Evolutionary conservation across 2,888 invertebrate genomes (phyloP), one percentile per base, ranked within the genome.

Genomic region (Laothoe populi): DNA sequence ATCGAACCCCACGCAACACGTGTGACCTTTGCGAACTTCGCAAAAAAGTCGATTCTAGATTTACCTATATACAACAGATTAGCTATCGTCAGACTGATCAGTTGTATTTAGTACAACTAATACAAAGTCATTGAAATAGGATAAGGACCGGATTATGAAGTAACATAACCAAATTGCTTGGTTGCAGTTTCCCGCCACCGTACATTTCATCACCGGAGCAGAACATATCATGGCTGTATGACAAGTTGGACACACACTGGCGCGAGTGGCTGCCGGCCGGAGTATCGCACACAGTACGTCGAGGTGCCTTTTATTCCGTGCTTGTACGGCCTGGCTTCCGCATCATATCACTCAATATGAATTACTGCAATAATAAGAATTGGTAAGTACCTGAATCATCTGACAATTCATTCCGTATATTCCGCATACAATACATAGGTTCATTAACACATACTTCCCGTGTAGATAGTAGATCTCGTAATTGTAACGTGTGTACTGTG

Each of bases 281-380:
- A 13, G 97, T 97, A 0, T 97, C 97, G 2, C 96, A 96, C 71
- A 98, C 98, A 0, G 96, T 98, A 1, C 94, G 97, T 1, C 94
- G 97, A 53, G 98, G 98, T 0, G 98, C 97, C 40, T 98, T 97
- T 89, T 99, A 99, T 88, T 97, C 98, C 2, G 97, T 98, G 1
- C 94, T 98, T 57, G 96, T 98, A 7, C 94, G 97, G 42, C 97
- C 98, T 0, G 98, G 98, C 19, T 97, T 99, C 84, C 94, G 98
- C 63, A 95, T 99, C 62, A 96, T 99, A 68, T 98, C 98, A 0
- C 93, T 99, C n/a, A 99, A 99, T 82, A 98, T 97, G 96, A 99
- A 99, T 88, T 98, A 97, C 87, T 98, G 98, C 86, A 98, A 98
- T 83, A 98, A 97, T 79, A 97, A 97, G 81, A 98, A 98, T 90